Evolutionary conservation across 1,140 invertebrate genomes (phyloP).

Genomic region (Drosophila elegans): DNA sequence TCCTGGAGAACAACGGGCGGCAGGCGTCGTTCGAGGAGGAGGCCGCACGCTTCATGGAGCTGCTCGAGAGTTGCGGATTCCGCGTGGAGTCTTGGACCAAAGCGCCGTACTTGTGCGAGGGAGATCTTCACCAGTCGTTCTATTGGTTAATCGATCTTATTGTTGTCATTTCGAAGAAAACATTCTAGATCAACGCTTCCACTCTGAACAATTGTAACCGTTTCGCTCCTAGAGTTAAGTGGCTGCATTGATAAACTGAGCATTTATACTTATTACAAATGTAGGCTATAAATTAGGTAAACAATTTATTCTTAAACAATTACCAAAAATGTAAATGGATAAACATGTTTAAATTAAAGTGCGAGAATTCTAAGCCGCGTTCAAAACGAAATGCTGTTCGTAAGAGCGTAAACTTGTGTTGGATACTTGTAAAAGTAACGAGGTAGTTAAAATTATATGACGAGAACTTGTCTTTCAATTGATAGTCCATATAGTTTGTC

Average conservation of each 20-base stretch:
- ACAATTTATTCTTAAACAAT: slow-evolving; percentile 49
- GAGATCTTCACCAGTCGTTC: slow-evolving; percentile 93
- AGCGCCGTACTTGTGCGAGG: slow-evolving; percentile 96
- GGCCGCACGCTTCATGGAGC: slow-evolving; percentile 72
- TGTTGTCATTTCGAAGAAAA: slow-evolving; percentile 87
- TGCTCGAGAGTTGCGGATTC: slow-evolving; percentile 87
- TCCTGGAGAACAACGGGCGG: slow-evolving; percentile 57
- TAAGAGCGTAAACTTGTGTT: neutral
- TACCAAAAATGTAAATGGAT: slow-evolving; percentile 40
- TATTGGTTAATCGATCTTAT: slow-evolving; percentile 96
- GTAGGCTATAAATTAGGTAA: slow-evolving; percentile 47
- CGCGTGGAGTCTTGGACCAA: slow-evolving; percentile 92
- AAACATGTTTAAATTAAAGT: slow-evolving; percentile 26
- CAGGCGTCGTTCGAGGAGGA: slow-evolving; percentile 78
- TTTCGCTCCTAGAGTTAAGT: slow-evolving; percentile 20
- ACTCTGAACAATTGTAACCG: slow-evolving; percentile 5
- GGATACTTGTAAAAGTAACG: neutral
- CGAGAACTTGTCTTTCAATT: neutral
- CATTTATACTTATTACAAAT: slow-evolving; percentile 47
- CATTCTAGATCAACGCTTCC: slow-evolving; percentile 22
- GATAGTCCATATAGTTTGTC: neutral
- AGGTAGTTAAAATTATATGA: neutral
- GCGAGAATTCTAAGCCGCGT: slow-evolving; percentile 10
- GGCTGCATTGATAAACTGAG: slow-evolving; percentile 41
- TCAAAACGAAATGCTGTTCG: neutral